A percentile compares a stretch with the other conserved stretches of the same genome.
These are phyloP conservation scores for Anabacerthia variegaticeps DNA, from an alignment of 2,797 vertebrate species.

Conservation along the genomic window DNA sequence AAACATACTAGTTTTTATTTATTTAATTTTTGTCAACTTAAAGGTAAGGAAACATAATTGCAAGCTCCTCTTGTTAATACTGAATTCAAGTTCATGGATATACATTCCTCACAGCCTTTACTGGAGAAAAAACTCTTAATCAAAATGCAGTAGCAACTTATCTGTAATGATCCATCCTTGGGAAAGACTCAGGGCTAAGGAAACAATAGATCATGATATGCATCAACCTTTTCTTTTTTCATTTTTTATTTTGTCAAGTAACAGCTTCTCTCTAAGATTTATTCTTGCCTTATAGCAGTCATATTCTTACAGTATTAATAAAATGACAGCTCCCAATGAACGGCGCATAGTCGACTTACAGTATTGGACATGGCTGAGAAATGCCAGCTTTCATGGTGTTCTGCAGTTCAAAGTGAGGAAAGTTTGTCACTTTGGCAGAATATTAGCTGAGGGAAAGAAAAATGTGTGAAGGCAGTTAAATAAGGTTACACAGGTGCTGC, in stretches of 20 bases:
- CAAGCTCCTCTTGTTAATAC: not conserved
- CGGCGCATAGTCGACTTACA: not conserved
- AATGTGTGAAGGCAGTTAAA: constrained; percentile 60
- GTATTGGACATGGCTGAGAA: not conserved
- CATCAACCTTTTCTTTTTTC: not conserved
- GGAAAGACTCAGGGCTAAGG: not conserved
- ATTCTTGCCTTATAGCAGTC: not conserved
- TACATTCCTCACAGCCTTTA: not conserved
- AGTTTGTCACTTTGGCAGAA: constrained; percentile 44
- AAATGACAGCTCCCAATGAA: not conserved
- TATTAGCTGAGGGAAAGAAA: constrained; percentile 24
- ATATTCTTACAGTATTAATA: not conserved
- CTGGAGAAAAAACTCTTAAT: not conserved
- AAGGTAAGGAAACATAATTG: not conserved
- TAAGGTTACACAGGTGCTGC: constrained; percentile 68
- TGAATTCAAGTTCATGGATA: not conserved
- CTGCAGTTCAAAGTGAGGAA: constrained; percentile 30
- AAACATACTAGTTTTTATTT: not conserved
- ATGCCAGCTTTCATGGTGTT: constrained; percentile 14
- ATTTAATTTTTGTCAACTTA: not conserved
- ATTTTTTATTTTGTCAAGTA: not conserved
- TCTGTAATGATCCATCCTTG: not conserved
- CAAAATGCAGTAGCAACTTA: not conserved
- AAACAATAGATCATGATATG: not conserved
- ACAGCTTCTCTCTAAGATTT: not conserved